Base-by-base conservation (phyloP, 2,797 vertebrate species). In the Sebastes jordani region DNA sequence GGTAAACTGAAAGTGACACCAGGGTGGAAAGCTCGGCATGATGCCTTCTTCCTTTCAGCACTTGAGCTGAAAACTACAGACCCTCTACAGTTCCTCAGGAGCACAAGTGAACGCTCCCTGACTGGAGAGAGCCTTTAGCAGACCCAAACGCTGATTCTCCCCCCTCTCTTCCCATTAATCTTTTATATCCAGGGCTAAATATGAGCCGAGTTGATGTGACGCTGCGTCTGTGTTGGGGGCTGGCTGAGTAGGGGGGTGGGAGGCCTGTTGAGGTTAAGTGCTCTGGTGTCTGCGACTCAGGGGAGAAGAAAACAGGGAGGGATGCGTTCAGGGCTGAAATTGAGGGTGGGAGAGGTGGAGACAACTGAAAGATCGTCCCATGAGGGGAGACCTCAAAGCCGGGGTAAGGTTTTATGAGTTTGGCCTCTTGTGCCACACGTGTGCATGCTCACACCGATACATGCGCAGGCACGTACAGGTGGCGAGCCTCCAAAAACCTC, bases 211-310 rank as follows among this genome's bases (percentile, higher is more conserved):
- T 88, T 91, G 92, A 95, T 89, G 91, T 94, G 92, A 92, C 82
- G 81, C 84, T 88, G 89, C 60, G 87, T 90, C 91, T 88, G 83
- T 88, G 91, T 88, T 46, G 59, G 86, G 91, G 92, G 90, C 85
- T 78, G 81, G 74, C 83, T 82, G 88, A 89, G 90, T 54, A 76
- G 62, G 70, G 82, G 71, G 71, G 32, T 11, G 74, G 78, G 79
- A 78, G 91, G 90, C 66, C 90, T 92, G 91, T 84, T 78, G 89
- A 93, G 95, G 95, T 95, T 95, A 95, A 96, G 95, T 95, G 95
- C 93, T 94, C 83, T 87, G 88, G 83, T 93, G 84, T 94, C 78
- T 92, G 89, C 54, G 67, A 86, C 92, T 91, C 90, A 23, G 52
- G 91, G 92, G 92, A 79, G 75, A 59, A 82, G 81, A 69, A 75